Percentiles rank a stretch among this genome's conserved stretches.
phyloP scores from a whole-genome alignment of 2,888 invertebrate species.

The Hyalella azteca region DNA sequence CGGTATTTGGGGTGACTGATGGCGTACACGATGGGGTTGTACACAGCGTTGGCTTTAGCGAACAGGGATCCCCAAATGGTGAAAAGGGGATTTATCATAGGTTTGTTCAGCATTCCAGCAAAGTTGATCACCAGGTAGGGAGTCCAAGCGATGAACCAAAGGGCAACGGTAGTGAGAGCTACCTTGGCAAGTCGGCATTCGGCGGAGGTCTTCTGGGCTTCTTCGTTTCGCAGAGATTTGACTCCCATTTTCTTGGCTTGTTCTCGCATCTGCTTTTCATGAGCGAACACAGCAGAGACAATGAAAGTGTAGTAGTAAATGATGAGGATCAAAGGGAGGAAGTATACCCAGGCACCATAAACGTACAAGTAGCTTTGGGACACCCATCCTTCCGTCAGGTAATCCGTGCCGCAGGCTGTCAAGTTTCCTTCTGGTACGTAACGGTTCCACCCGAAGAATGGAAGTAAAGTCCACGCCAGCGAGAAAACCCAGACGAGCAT shows the following conservation, averaged over 20 bases:
- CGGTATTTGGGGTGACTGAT: conserved; percentile 60
- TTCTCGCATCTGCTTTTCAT: conserved; percentile 60
- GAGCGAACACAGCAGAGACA: conserved; percentile 60
- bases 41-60: conserved; percentile 64
- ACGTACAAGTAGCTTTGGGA: conserved; percentile 59
- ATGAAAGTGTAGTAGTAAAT: conserved; percentile 63
- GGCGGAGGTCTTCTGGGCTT: conserved; percentile 52
- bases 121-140: conserved; percentile 61
- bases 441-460: conserved; percentile 64
- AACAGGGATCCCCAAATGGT: conserved; percentile 62
- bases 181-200: conserved; percentile 59
- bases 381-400: conserved; percentile 58
- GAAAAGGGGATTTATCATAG: conserved; percentile 52
- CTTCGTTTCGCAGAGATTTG: conserved; percentile 54
- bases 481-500: conserved; percentile 61
- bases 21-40: conserved; percentile 61
- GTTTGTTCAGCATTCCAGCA: conserved; percentile 60
- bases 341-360: conserved; percentile 49
- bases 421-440: conserved; percentile 65
- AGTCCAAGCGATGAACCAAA: conserved; percentile 61
- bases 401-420: conserved; percentile 64
- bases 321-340: conserved; percentile 61
- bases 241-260: conserved; percentile 60
- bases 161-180: conserved; percentile 57
- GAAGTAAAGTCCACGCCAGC: conserved; percentile 62